phyloP scores from a whole-genome alignment of 2,113 vertebrate species.

The Neopipo cinnamomea region DNA sequence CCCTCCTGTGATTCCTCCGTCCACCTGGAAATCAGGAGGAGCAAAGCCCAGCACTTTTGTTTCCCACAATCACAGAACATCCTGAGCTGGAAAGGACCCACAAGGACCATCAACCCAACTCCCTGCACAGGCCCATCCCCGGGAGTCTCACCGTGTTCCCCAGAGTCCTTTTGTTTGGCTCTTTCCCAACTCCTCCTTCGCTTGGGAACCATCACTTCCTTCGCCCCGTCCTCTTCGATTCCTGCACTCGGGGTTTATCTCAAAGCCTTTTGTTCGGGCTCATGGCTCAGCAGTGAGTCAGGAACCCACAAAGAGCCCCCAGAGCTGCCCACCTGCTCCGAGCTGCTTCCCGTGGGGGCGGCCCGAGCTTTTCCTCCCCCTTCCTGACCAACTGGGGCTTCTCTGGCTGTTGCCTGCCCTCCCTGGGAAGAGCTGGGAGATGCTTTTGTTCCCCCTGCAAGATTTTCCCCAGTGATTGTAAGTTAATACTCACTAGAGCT shows the following conservation, averaged over 20 bases:
- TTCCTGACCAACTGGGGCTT: background rate
- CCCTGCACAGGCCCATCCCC: background rate
- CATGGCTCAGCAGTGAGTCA: constrained; percentile 73
- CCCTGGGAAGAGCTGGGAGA: background rate
- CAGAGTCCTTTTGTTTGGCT: background rate
- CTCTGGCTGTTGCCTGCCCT: background rate
- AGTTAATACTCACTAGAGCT: background rate
- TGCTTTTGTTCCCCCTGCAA: background rate
- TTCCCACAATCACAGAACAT: background rate
- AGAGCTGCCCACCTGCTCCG: constrained; percentile 72
- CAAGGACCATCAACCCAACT: background rate
- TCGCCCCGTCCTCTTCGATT: constrained; percentile 19
- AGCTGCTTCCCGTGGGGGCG: constrained; percentile 69
- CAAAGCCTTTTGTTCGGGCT: constrained; percentile 70
- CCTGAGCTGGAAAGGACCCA: background rate
- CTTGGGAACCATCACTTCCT: background rate
- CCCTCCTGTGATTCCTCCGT: background rate
- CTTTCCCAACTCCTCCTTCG: background rate
- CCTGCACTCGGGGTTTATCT: constrained; percentile 45
- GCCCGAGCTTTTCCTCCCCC: background rate
- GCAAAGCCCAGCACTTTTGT: background rate
- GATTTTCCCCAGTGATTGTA: background rate
- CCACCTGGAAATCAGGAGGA: background rate
- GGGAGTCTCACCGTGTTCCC: background rate
- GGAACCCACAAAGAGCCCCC: constrained; percentile 73